Conservation (phyloP, 2,888 invertebrate species). For the Chironomus tentans region DNA sequence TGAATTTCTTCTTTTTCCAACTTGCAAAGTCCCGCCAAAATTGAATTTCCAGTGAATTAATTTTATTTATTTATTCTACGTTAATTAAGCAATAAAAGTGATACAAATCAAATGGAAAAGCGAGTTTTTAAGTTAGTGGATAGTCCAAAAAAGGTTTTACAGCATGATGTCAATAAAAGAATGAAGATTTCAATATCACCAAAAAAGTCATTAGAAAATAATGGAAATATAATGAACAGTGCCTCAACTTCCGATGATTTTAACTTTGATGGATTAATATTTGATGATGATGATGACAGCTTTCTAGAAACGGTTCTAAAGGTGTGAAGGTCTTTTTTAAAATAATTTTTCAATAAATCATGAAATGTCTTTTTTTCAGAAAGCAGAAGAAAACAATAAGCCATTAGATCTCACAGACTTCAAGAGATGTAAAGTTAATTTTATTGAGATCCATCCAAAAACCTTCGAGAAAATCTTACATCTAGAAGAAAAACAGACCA, state of each 20-base stretch:
- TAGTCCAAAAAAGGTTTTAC: background rate
- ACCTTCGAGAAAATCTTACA: conserved; percentile 34
- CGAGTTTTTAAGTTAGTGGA: background rate
- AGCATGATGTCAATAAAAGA: background rate
- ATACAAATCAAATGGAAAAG: background rate
- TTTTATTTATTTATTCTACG: too few species aligned
- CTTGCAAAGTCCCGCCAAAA: too few species aligned
- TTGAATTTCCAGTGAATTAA: too few species aligned
- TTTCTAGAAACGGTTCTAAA: background rate
- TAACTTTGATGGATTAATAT: background rate
- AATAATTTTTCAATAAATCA: background rate
- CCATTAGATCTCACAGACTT: background rate
- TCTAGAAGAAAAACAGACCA: conserved; percentile 28
- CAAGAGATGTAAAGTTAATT: conserved; percentile 48
- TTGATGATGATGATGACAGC: background rate
- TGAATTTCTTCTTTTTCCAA: too few species aligned
- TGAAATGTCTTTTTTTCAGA: background rate
- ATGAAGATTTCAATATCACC: background rate
- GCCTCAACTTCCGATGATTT: too few species aligned
- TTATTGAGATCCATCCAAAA: conserved; percentile 31
- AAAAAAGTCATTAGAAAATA: background rate
- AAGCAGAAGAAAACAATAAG: background rate
- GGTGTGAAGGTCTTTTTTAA: background rate
- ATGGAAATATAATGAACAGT: background rate
- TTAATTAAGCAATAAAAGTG: too few species aligned